Percentiles rank a stretch among this genome's conserved stretches.
These are phyloP conservation scores for Artemia sinica DNA, from an alignment of 2,888 invertebrate genomes.

Conservation along the genomic window DNA sequence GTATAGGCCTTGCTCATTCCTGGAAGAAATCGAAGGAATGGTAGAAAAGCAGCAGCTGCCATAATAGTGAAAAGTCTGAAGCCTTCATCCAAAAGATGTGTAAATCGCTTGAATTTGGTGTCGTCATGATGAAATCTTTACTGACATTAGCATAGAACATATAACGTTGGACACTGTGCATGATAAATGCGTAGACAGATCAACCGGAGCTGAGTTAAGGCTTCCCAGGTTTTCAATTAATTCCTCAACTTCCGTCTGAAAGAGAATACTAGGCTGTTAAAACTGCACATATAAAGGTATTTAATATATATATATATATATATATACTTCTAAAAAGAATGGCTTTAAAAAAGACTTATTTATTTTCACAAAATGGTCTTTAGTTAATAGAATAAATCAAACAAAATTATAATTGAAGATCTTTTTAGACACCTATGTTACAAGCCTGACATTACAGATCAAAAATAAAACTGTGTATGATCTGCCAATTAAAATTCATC, in stretches of 20 bases:
- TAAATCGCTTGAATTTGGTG: slow-evolving; percentile 54
- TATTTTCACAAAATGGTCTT: not conserved
- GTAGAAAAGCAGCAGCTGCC: slow-evolving; percentile 64
- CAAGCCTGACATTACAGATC: too few species aligned
- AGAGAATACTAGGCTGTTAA: slow-evolving; percentile 14
- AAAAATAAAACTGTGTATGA: too few species aligned
- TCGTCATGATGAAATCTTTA: slow-evolving; percentile 62
- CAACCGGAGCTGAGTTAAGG: slow-evolving; percentile 48
- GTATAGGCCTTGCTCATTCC: slow-evolving; percentile 36
- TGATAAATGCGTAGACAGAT: slow-evolving; percentile 55
- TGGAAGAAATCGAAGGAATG: slow-evolving; percentile 49
- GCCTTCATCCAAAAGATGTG: slow-evolving; percentile 74
- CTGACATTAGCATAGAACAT: slow-evolving; percentile 74
- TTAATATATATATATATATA: not conserved
- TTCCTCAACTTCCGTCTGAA: slow-evolving; percentile 54
- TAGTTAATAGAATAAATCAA: too few species aligned
- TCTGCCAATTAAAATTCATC: too few species aligned
- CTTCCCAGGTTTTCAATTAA: slow-evolving; percentile 47
- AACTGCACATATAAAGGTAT: not conserved
- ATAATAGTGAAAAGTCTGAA: slow-evolving; percentile 69
- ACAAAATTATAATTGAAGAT: too few species aligned
- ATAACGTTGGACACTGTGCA: slow-evolving; percentile 76
- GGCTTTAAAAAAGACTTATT: not conserved
- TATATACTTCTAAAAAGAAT: not conserved
- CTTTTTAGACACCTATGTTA: too few species aligned